These are phyloP conservation scores for Diplogasteroides magnus DNA, from an alignment of 1,140 invertebrate species.

Conservation along the genomic window DNA sequence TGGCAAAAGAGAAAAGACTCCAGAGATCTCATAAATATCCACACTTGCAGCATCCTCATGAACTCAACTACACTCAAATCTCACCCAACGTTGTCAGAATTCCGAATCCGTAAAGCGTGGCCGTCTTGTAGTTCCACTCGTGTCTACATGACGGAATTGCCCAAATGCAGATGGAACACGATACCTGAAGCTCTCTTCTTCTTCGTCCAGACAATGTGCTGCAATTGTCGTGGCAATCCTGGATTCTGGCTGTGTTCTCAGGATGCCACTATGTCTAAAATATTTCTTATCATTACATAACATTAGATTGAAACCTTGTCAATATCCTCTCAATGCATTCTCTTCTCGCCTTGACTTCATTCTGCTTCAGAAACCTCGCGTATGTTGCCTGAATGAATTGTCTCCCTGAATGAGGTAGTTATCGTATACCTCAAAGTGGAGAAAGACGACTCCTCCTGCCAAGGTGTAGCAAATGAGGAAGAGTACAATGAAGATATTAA, in stretches of 20 bases:
- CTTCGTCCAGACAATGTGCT: constrained; percentile 35
- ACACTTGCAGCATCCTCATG: too few species aligned
- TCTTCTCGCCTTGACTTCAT: constrained; percentile 31
- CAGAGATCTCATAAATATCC: too few species aligned
- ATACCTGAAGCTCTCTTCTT: too few species aligned
- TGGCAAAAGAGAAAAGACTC: too few species aligned
- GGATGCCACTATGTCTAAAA: too few species aligned
- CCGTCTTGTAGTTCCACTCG: constrained; percentile 37
- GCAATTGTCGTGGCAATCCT: constrained; percentile 27
- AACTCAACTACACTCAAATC: constrained; percentile 9
- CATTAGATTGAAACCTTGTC: too few species aligned
- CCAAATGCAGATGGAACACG: too few species aligned
- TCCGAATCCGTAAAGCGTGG: constrained; percentile 46
- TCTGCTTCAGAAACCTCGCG: constrained; percentile 25
- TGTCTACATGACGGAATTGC: constrained; percentile 18
- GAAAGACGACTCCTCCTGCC: constrained; percentile 43
- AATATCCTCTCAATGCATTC: constrained; percentile 36
- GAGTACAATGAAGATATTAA: constrained; percentile 39
- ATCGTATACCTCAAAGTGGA: constrained; percentile 40
- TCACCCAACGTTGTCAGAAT: constrained; percentile 47
- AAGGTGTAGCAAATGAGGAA: constrained; percentile 43
- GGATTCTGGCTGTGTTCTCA: too few species aligned
- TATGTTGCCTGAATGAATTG: too few species aligned
- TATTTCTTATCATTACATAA: too few species aligned
- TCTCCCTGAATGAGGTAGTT: too few species aligned